Evolutionary conservation across 2,888 invertebrate genomes (phyloP).

Genomic region (Scaptomyza parva): DNA sequence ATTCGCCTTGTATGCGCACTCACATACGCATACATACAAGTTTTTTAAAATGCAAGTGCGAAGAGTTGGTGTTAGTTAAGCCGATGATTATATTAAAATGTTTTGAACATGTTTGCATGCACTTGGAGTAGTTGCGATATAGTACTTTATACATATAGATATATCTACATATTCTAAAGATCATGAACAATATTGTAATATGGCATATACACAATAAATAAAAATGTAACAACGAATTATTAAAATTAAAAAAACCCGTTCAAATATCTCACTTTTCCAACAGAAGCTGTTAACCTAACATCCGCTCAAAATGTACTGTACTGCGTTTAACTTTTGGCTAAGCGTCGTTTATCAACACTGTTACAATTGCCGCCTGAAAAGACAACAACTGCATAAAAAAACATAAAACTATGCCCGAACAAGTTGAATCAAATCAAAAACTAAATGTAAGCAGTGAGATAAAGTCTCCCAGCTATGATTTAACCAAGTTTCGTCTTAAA

Average conservation of each 20-base stretch:
- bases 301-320: not conserved
- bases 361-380: conserved; percentile 20
- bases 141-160: conserved; percentile 54
- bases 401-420: conserved; percentile 47
- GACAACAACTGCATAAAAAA: conserved; percentile 28
- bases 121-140: conserved; percentile 63
- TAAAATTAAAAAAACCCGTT: too few relatives aligned
- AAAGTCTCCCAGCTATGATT: conserved; percentile 82
- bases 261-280: not conserved
- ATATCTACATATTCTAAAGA: conserved; percentile 58
- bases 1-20: conserved; percentile 40
- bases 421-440: conserved; percentile 40
- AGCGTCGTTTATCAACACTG: conserved; percentile 17
- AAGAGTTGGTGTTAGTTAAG: conserved; percentile 57
- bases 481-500: conserved; percentile 89
- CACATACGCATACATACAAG: conserved; percentile 21
- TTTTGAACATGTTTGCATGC: conserved; percentile 70
- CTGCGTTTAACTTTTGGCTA: not conserved
- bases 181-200: conserved; percentile 65
- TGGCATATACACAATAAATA: conserved; percentile 64
- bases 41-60: conserved; percentile 55
- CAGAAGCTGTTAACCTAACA: conserved; percentile 7
- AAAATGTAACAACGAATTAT: conserved; percentile 55
- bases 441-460: conserved; percentile 49
- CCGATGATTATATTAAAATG: conserved; percentile 57